Percentiles rank a stretch among this genome's conserved stretches.
phyloP scores from a whole-genome alignment of 2,888 invertebrate species.

The Allacma fusca region DNA sequence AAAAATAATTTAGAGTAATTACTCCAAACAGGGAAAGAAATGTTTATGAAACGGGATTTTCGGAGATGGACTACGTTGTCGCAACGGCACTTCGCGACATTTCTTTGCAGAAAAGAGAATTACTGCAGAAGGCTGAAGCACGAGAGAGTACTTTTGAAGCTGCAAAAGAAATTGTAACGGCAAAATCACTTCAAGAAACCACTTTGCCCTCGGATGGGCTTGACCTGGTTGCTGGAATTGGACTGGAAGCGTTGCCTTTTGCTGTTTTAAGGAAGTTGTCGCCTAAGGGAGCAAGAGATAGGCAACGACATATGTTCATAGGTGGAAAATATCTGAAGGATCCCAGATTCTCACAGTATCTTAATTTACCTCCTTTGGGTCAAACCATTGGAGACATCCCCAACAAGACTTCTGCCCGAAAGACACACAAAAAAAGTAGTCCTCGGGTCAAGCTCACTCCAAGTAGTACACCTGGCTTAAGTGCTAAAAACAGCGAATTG shows the following conservation, averaged over 20 bases:
- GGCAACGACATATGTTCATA: conserved; percentile 7
- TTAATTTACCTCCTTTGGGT: neutral
- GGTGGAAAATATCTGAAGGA: conserved; percentile 10
- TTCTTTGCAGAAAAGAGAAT: neutral
- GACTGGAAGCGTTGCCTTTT: neutral
- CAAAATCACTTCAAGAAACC: neutral
- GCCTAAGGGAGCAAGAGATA: neutral
- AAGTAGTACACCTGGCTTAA: no score
- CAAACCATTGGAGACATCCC: no score
- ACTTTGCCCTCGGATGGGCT: no score
- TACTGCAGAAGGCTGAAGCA: neutral
- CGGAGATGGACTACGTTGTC: conserved; percentile 33
- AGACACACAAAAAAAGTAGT: no score
- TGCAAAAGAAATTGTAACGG: neutral
- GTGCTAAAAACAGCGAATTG: no score
- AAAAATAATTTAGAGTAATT: no score
- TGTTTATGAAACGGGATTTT: conserved; percentile 5
- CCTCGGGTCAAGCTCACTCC: no score
- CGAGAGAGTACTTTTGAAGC: neutral
- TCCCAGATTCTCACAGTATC: conserved; percentile 63
- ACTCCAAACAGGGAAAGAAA: conserved; percentile 25
- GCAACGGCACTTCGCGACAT: conserved; percentile 23
- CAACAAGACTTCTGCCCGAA: neutral
- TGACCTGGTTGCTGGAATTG: no score
- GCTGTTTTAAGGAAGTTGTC: neutral